phyloP scores from a whole-genome alignment of 1,140 invertebrate genomes.

The Bombus ignitus region DNA sequence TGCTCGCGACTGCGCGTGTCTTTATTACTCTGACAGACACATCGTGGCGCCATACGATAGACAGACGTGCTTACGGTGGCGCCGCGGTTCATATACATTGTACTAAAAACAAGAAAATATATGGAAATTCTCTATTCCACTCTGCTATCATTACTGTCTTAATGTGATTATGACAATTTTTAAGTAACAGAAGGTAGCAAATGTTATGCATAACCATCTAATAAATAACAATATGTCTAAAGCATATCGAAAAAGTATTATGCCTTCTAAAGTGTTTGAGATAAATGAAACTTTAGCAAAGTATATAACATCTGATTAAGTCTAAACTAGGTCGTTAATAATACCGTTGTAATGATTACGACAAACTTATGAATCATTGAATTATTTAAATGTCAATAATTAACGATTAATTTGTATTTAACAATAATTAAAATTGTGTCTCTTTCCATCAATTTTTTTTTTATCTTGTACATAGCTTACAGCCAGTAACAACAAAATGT shows the following conservation, averaged over 20 bases:
- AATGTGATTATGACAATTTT: background rate
- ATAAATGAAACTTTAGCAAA: background rate
- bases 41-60: conserved; percentile 32
- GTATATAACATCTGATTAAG: background rate
- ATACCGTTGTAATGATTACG: too few species aligned
- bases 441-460: background rate
- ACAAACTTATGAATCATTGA: background rate
- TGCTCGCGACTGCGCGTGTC: conserved; percentile 35
- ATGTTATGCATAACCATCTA: background rate
- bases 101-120: conserved; percentile 3
- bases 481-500: background rate
- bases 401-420: background rate
- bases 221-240: background rate
- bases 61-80: background rate
- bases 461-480: too few species aligned
- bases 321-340: too few species aligned
- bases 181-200: background rate
- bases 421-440: background rate
- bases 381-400: background rate
- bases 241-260: background rate
- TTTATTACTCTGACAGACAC: conserved; percentile 14
- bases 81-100: conserved; percentile 6
- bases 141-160: background rate
- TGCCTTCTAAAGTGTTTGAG: background rate
- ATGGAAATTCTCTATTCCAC: background rate